phyloP scores from a whole-genome alignment of 2,113 vertebrate genomes.

The Peromyscus californicus region DNA sequence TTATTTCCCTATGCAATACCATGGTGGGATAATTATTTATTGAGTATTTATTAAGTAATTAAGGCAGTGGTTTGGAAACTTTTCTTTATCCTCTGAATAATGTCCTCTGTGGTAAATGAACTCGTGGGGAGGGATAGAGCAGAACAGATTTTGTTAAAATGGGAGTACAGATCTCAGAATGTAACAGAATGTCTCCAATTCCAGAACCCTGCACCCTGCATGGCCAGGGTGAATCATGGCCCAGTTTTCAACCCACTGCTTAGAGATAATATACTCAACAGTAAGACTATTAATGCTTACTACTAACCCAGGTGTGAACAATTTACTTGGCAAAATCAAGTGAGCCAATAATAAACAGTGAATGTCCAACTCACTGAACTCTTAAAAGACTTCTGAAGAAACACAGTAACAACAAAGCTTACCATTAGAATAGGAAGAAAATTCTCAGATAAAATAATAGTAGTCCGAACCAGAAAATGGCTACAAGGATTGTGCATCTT shows the following conservation, averaged over 20 bases:
- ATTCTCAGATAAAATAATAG: neutral
- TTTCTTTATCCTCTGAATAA: conserved; percentile 52
- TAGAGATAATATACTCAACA: neutral
- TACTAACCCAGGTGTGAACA: neutral
- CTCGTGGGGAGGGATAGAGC: neutral
- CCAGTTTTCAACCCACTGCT: neutral
- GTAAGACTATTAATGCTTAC: neutral
- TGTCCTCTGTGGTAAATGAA: conserved; percentile 39
- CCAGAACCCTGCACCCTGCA: neutral
- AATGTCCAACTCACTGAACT: neutral
- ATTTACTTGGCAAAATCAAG: neutral
- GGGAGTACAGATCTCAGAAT: neutral
- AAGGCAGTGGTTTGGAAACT: conserved; percentile 55
- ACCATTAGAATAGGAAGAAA: neutral
- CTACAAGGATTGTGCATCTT: neutral
- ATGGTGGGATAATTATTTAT: conserved; percentile 60
- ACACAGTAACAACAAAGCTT: neutral
- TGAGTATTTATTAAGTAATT: conserved; percentile 66
- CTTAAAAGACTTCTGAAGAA: neutral
- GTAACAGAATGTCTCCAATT: neutral
- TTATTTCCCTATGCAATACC: conserved; percentile 34
- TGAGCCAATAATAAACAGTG: neutral
- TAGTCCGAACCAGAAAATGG: neutral
- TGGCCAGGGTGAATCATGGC: neutral
- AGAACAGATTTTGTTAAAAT: neutral